These are phyloP conservation scores for Biston betularia DNA, from an alignment of 2,888 invertebrate species.

Conservation along the genomic window DNA sequence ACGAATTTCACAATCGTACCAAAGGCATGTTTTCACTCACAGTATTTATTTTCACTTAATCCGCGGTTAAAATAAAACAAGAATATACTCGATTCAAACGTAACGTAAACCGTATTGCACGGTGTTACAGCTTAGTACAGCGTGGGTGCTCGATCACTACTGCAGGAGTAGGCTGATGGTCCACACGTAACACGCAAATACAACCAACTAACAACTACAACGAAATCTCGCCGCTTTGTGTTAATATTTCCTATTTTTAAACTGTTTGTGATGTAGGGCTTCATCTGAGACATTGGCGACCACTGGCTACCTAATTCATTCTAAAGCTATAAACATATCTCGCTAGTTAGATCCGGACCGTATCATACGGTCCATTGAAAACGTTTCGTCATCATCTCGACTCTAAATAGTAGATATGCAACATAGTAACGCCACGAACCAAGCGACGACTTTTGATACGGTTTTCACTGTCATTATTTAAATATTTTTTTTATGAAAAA, in stretches of 20 bases:
- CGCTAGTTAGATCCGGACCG: too few relatives aligned
- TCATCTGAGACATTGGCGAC: neutral
- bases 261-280: constrained; percentile 18
- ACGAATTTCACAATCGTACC: constrained; percentile 32
- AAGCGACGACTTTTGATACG: too few relatives aligned
- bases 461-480: too few relatives aligned
- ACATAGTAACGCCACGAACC: too few relatives aligned
- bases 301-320: neutral
- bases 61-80: constrained; percentile 13
- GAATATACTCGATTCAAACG: constrained; percentile 12
- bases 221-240: constrained; percentile 52
- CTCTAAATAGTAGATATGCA: too few relatives aligned
- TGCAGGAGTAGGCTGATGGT: constrained; percentile 23
- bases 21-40: constrained; percentile 32
- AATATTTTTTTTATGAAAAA: too few relatives aligned
- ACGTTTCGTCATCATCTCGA: too few relatives aligned
- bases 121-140: constrained; percentile 28
- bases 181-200: constrained; percentile 60
- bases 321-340: neutral
- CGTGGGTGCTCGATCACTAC: constrained; percentile 16
- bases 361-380: too few relatives aligned
- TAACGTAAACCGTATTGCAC: constrained; percentile 16
- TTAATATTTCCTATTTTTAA: constrained; percentile 43
- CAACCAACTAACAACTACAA: constrained; percentile 63
- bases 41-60: constrained; percentile 39